Evolutionary conservation across 2,888 invertebrate species (phyloP), one percentile per base, ranked within the genome.

Genomic region (Thereva nobilitata): DNA sequence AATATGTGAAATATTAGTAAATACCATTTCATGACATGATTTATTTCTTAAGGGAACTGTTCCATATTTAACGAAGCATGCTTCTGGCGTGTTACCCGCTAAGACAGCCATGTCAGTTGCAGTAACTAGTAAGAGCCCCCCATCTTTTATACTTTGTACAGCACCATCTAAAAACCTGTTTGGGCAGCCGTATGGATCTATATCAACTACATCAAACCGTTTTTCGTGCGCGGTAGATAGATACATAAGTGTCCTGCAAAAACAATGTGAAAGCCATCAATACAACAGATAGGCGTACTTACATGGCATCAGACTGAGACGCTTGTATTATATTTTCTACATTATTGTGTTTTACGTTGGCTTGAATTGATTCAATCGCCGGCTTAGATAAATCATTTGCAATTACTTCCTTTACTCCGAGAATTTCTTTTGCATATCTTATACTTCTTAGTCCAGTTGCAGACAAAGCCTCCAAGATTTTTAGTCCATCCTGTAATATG

Each of bases 101-200:
- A 99, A 80, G 0, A 97, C 91, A 0, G 91, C 94, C 93, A 97
- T 95, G 79, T 99, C 99, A 0, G 99, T 99, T 37, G 97, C 97
- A 0, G 99, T 99, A 0, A 99, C 89, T 73, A 97, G 86, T 40
- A 99, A 81, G 37, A 99, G 77, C 0, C 98, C 98, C 9, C 92
- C 91, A 72, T 92, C 89, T 55, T 85, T 84, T 0, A 93, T 82
- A 68, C 89, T 87, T 78, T 93, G 92, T 0, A 97, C 89, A 0
- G 95, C 94, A 0, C 91, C 86, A 76, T 97, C 96, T 0, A 99
- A 83, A 81, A 99, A 99, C 47, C 87, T 87, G 1, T 93, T 89
- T 0, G 99, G 96, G 74, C 95, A 94, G 2, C 99, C 99, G 72
- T 98, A 99, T 0, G 99, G 99, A 82, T 99, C 99, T 67, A 99